Conservation (phyloP, 2,888 invertebrate genomes). For the Hypsopygia costalis region DNA sequence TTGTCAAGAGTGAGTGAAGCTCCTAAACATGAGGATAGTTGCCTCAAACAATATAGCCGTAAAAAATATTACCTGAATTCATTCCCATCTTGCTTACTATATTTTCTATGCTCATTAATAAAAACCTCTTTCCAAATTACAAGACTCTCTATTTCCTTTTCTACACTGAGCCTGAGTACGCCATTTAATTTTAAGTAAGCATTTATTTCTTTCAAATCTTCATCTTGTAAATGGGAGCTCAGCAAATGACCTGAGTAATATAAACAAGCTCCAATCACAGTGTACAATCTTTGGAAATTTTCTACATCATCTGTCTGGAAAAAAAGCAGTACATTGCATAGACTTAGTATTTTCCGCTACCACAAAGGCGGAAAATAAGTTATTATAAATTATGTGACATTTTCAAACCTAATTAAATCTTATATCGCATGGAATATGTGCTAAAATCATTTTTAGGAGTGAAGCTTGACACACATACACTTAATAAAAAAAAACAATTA, state of each 20-base stretch:
- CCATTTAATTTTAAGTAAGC: slow-evolving; percentile 88
- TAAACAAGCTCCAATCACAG: slow-evolving; percentile 83
- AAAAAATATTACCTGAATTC: slow-evolving; percentile 54
- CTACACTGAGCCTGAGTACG: slow-evolving; percentile 83
- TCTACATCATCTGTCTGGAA: slow-evolving; percentile 88
- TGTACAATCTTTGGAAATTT: slow-evolving; percentile 86
- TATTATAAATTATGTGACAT: too few relatives aligned
- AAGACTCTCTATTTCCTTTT: slow-evolving; percentile 84
- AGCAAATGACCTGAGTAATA: slow-evolving; percentile 86
- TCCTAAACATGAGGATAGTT: too few relatives aligned
- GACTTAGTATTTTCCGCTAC: too few relatives aligned
- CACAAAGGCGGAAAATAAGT: too few relatives aligned
- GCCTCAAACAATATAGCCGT: too few relatives aligned
- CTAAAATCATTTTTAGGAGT: too few relatives aligned
- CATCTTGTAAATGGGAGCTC: slow-evolving; percentile 87
- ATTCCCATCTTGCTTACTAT: slow-evolving; percentile 43
- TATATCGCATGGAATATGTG: too few relatives aligned
- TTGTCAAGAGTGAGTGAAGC: too few relatives aligned
- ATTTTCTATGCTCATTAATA: slow-evolving; percentile 69
- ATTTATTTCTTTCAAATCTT: slow-evolving; percentile 88
- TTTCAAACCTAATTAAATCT: too few relatives aligned
- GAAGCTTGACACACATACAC: too few relatives aligned
- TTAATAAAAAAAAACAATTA: too few relatives aligned
- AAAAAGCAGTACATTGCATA: slow-evolving; percentile 7
- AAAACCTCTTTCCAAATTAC: slow-evolving; percentile 89